phyloP scores from a whole-genome alignment of 2,888 invertebrate species.

The Drosophila kambysellisi region DNA sequence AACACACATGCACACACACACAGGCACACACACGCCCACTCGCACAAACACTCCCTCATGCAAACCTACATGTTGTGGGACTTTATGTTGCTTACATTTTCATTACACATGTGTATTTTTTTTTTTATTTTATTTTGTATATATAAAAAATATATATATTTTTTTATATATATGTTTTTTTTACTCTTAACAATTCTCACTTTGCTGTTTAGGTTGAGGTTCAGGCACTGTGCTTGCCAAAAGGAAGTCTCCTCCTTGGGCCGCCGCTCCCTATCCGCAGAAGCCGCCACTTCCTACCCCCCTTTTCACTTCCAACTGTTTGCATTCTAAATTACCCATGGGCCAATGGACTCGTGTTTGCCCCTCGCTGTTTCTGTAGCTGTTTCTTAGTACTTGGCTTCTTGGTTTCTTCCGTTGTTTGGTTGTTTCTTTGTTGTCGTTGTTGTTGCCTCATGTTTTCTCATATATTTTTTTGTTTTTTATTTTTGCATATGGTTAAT shows the following conservation, averaged over 20 bases:
- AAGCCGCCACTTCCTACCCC: not conserved
- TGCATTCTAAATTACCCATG: slow-evolving; percentile 77
- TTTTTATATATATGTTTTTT: slow-evolving; percentile 31
- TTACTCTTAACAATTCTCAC: slow-evolving; percentile 66
- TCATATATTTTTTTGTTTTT: slow-evolving; percentile 3
- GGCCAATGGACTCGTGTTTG: slow-evolving; percentile 58
- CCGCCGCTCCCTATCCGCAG: slow-evolving; percentile 3
- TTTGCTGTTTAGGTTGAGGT: slow-evolving; percentile 53
- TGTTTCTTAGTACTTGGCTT: slow-evolving; percentile 34
- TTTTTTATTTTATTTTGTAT: slow-evolving; percentile 26
- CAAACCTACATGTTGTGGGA: slow-evolving; percentile 36
- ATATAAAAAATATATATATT: not conserved
- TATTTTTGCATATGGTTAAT: slow-evolving; percentile 41
- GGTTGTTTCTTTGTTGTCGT: slow-evolving; percentile 5
- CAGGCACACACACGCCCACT: slow-evolving; percentile 4
- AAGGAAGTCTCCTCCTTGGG: slow-evolving; percentile 62
- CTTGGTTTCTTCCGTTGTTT: slow-evolving; percentile 42
- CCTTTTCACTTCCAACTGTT: slow-evolving; percentile 45
- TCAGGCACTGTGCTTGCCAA: slow-evolving; percentile 36
- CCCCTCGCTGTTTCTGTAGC: slow-evolving; percentile 31
- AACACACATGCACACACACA: slow-evolving; percentile 1
- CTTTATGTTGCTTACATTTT: slow-evolving; percentile 76
- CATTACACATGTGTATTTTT: slow-evolving; percentile 52
- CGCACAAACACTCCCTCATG: not conserved
- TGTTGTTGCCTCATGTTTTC: not conserved